Evolutionary conservation across 1,140 invertebrate genomes (phyloP), one percentile per base, ranked within the genome.

Genomic region (Dreissena rostriformis): DNA sequence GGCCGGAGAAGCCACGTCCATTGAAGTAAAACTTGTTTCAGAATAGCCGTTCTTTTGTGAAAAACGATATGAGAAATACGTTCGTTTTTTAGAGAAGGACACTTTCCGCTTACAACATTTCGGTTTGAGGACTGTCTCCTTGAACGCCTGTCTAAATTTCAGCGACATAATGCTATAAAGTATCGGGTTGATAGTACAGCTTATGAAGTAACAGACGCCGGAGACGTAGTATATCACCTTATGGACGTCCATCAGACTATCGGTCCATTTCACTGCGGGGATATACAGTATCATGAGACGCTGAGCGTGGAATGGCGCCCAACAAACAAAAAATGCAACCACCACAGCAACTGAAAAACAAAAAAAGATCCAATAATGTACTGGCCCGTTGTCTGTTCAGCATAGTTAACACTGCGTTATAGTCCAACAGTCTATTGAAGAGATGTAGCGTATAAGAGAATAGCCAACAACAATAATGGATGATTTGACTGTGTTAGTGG

Each of bases 291-390:
- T 96, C 86, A 97, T 94, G 24, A 98, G 94, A 19, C 97, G 92
- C 93, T 98, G 97, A 22, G 96, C 95, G 91, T 98, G 97, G 92
- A 98, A 98, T 24, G 97, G 97, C 5, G 97, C 97, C 97, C 97
- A 98, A 93, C 97, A 98, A 22, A 98, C 94, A 94, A 98, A 98
- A 94, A 98, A 98, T n/a, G 97, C 97, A 61, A 98, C 95, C 28
- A 98, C 97, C 39, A 98, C 97, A 28, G 97, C 97, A 85, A 98
- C 97, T 98, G 95, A 53, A 91, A 89, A 29, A 63, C n/a, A 90
- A 55, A 65, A 49, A 68, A 19, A 5, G 39, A 39, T 39, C 39
- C 39, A 39, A 39, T 39, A 39, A 39, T 39, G 8, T 8, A 39
- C 8, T n/a, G 39, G 39, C 8, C 39, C 8, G 39, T 39, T 39